These are phyloP conservation scores for Platysteira castanea DNA, from an alignment of 2,113 vertebrate species.

Conservation along the genomic window DNA sequence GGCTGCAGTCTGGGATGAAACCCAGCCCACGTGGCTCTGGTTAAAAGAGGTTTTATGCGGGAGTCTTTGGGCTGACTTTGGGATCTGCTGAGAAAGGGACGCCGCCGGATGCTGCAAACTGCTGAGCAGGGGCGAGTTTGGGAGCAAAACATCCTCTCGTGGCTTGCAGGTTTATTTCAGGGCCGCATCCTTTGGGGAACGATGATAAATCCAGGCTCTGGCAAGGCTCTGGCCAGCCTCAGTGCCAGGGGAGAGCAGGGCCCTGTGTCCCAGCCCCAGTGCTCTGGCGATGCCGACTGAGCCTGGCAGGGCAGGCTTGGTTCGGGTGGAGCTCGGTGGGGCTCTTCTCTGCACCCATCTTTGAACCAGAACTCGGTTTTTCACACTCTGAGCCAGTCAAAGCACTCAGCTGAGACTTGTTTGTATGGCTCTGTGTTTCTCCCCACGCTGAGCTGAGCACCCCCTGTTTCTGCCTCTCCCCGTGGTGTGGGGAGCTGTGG, in stretches of 20 bases:
- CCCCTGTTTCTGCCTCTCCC: background rate
- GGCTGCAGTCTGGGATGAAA: background rate
- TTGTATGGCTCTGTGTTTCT: rapidly evolving
- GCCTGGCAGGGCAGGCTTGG: rapidly evolving
- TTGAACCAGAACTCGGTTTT: background rate
- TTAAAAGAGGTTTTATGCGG: background rate
- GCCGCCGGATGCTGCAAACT: rapidly evolving
- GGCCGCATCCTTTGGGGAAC: background rate
- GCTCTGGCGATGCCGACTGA: rapidly evolving
- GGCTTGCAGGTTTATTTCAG: background rate
- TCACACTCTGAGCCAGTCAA: rapidly evolving
- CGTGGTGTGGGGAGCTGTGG: rapidly evolving
- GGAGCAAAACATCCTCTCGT: background rate
- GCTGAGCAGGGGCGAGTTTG: background rate
- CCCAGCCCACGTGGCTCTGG: background rate
- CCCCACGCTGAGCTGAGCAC: background rate
- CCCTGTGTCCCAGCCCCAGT: rapidly evolving
- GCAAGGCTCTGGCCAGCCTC: background rate
- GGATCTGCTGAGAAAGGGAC: background rate
- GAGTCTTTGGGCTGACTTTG: background rate
- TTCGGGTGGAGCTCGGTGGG: background rate
- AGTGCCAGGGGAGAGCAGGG: background rate
- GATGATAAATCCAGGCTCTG: background rate
- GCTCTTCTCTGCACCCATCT: rapidly evolving
- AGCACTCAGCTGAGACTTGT: rapidly evolving